Evolutionary conservation across 2,888 invertebrate species (phyloP), one percentile per base, ranked within the genome.

Genomic region (Choreutis nemorana): DNA sequence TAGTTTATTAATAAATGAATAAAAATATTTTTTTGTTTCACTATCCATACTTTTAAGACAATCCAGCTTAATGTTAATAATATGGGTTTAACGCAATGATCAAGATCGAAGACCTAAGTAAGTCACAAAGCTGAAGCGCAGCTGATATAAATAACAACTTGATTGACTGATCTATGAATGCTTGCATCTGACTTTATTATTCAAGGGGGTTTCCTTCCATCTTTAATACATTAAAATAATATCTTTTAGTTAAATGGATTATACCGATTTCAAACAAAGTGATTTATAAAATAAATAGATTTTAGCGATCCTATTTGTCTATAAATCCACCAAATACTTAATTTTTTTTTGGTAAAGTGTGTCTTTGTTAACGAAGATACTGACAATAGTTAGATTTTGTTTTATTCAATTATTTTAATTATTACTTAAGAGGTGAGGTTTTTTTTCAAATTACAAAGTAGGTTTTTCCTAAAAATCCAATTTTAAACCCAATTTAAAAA

Each of bases 1-100:
- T 78, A 78, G 78, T 78, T 78, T 78, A 78, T 78, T 78, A 78
- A 77, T 78, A 78, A 78, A 78, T 75, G 72, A 77, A 65, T 73
- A 77, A 78, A 73, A 61, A 60, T 42, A 36, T 34, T 55, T 44
- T 47, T 46, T 66, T 52, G 62, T 71, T 70, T 75, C 52, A 55
- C 45, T 61, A 38, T 24, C 32, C 16, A 28, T 22, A 14, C 33
- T 30, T 28, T 23, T 29, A 11, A 6, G 1, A 26, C n/a, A 12
- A 12, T 14, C 15, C 24, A 4, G 27, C 6, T 20, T 15, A 7
- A 4, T 23, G 7, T 10, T n/a, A 10, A 27, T 30, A 24, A 34
- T 34, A 40, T 42, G 40, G 41, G 40, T 42, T 41, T 41, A 29
- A 29, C 29, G 29, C 29, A 23, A 16, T 3, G 3, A 7, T 11